These are phyloP conservation scores for Drosophila macrospina DNA, from an alignment of 2,888 invertebrate species.

Conservation along the genomic window DNA sequence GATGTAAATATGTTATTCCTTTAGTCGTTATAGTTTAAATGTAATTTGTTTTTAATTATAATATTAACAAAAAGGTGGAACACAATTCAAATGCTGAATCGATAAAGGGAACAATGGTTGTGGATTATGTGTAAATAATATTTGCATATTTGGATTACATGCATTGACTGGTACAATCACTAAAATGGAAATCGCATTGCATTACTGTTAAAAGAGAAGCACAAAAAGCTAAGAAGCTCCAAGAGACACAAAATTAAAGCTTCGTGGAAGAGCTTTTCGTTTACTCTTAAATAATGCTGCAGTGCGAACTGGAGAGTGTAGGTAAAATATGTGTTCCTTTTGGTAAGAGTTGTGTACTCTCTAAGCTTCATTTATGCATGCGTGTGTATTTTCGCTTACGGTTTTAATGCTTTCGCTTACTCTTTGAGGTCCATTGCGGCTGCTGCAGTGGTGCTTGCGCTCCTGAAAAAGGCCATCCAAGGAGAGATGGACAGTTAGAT, in stretches of 20 bases:
- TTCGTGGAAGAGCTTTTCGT: slow-evolving; percentile 9
- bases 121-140: not conserved
- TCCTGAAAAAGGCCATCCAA: slow-evolving; percentile 44
- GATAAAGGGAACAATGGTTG: not conserved
- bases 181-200: not conserved
- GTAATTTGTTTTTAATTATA: not conserved
- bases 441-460: slow-evolving; percentile 37
- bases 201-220: slow-evolving; percentile 6
- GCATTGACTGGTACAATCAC: not conserved
- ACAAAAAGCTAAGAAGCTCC: not conserved
- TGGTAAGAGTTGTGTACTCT: slow-evolving; percentile 27
- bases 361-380: not conserved
- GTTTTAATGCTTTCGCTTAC: slow-evolving; percentile 33
- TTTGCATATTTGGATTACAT: no score
- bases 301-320: slow-evolving; percentile 1
- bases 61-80: no score
- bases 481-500: slow-evolving; percentile 75
- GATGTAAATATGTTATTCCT: no score
- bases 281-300: slow-evolving; percentile 28
- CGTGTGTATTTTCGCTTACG: slow-evolving; percentile 10
- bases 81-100: not conserved
- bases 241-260: slow-evolving; percentile 26
- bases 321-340: slow-evolving; percentile 2
- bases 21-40: no score
- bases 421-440: slow-evolving; percentile 55